These are phyloP conservation scores for Drosophila ohnishii DNA, from an alignment of 1,140 invertebrate species.

Conservation along the genomic window DNA sequence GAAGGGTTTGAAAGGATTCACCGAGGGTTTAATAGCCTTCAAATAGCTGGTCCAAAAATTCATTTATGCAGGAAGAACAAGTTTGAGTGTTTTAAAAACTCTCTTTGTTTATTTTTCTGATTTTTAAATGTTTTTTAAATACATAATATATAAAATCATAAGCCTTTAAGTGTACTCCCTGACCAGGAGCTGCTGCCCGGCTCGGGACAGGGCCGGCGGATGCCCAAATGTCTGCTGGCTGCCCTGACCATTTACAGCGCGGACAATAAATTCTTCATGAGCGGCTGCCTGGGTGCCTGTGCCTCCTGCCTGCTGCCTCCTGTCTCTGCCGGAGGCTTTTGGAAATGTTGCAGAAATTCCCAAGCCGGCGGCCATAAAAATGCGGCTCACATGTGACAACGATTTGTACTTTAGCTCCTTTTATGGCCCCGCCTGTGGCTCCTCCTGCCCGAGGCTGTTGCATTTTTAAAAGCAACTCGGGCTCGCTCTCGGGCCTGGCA, in stretches of 20 bases:
- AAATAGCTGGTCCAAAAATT: too few relatives aligned
- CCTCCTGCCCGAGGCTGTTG: slow-evolving; percentile 27
- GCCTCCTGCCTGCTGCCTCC: neutral
- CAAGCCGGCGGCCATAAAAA: slow-evolving; percentile 82
- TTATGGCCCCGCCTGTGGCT: slow-evolving; percentile 61
- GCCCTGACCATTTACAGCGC: slow-evolving; percentile 69
- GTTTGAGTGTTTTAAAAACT: neutral
- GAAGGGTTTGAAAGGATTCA: neutral
- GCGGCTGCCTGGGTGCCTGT: slow-evolving; percentile 15
- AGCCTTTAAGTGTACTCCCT: neutral
- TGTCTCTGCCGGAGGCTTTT: slow-evolving; percentile 20
- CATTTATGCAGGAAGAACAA: too few relatives aligned
- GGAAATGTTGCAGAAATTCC: slow-evolving; percentile 67
- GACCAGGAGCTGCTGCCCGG: neutral
- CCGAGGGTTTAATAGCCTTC: too few relatives aligned
- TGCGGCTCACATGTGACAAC: slow-evolving; percentile 83
- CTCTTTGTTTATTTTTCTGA: neutral
- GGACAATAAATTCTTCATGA: slow-evolving; percentile 76
- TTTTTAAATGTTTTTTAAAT: neutral
- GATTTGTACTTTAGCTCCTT: slow-evolving; percentile 83
- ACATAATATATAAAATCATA: neutral
- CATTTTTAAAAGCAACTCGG: slow-evolving; percentile 47
- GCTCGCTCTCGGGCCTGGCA: slow-evolving; percentile 31
- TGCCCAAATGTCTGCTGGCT: slow-evolving; percentile 58
- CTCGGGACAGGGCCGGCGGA: slow-evolving; percentile 11